Base-by-base conservation (phyloP, 2,113 vertebrate species). In the Xiphias gladius region DNA sequence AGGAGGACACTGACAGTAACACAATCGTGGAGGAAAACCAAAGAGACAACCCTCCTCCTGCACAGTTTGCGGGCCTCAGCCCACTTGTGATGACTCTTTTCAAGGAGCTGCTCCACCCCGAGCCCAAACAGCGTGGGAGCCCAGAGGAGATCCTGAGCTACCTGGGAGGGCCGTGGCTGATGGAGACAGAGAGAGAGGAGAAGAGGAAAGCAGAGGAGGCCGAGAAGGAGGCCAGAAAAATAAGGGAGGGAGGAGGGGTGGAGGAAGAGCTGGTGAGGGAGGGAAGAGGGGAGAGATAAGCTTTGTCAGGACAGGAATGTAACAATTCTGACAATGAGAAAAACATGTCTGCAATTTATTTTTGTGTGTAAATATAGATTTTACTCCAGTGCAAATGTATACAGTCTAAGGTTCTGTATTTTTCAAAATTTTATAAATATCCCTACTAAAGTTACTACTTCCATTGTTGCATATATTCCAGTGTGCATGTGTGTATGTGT, bases 121-220 rank as follows among this genome's bases (percentile, higher is more conserved):
- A 96, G 20, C 96, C 97, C 0, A 70, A 92, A 17, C 93, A 81
- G 5, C 95, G 97, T 19, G 96, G 96, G 10, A 94, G 86, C 5
- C 94, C 97, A 0, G 94, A 96, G 10, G 96, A 97, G 83, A 94
- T 97, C 69, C 94, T 97, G 24, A 94, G 95, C 65, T 94, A 96
- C 86, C 92, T 96, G 24, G 94, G 95, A 5, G 94, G 94, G 19
- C 91, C 95, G 1, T 96, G 95, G 95, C 90, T 95, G 72, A 86
- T 83, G 39, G 90, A 94, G 89, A 96, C 93, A 1, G 93, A 94
- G 81, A 65, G 72, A 50, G 90, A 94, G 84, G 92, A 96, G 83
- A 86, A 63, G 76, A 93, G 82, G 85, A 95, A 88, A 73, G 92
- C 87, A 1, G 82, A 91, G 68, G 92, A 95, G 81, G 94, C 93